Base-by-base conservation (phyloP, 2,797 vertebrate species). In the Oryzias dopingdopingensis region DNA sequence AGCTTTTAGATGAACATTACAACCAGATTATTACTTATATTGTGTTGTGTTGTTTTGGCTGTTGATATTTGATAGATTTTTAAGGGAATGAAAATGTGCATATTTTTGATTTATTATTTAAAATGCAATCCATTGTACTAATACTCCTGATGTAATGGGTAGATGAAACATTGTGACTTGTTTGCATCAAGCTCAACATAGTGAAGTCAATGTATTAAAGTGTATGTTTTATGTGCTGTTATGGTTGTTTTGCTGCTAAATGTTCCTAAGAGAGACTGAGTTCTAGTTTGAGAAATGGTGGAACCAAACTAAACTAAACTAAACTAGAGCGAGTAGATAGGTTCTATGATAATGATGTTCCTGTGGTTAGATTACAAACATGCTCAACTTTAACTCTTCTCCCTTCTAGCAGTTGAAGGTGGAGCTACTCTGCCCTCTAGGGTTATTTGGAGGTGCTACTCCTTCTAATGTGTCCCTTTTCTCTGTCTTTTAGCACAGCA, bases 401-500 rank as follows among this genome's bases (percentile, higher is more conserved):
- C 16, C 40, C 15, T 18, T 14, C 14, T 5, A 12, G 4, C 3
- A 13, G 56, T 72, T 6, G 50, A 1, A 23, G 22, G 42, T 88
- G 65, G 84, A 66, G 63, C 49, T 45, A 26, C 62, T 59, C 66
- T 77, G 78, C 81, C 84, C 76, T 79, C 89, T 83, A 67, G 73
- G 3, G 85, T 49, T 37, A 41, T 20, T 17, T 12, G 2, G 4
- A 23, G 16, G 56, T 65, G 65, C 60, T 70, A 62, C 78, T 1
- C 48, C 4, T 64, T 10, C 44, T 37, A 2, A 23, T 47, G 26
- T 24, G 17, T 24, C 15, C n/a, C 48, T 37, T 4, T 22, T 17
- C 17, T 55, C 64, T 68, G 57, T 70, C 59, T 90, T 85, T 59
- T 89, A 99, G 97, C 89, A 99, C 97, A 54, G 97, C 97, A 0